phyloP scores from a whole-genome alignment of 30 jellyfish, hydroid and myxozoan species.

The Mastigias papua region DNA sequence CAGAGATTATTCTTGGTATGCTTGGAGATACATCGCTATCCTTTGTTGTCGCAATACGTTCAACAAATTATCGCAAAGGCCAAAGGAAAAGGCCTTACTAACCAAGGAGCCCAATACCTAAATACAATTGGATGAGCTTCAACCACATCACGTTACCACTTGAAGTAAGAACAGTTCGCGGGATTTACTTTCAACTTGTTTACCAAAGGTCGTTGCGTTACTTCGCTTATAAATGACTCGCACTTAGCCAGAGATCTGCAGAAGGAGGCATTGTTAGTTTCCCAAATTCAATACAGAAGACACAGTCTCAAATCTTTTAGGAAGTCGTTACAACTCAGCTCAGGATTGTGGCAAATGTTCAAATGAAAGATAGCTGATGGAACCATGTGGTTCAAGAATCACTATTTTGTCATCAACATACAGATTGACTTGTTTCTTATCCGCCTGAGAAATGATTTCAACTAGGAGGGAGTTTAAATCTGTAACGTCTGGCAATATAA shows the following conservation, averaged over 20 bases:
- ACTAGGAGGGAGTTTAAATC: background rate
- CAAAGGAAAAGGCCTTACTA: constrained; percentile 5
- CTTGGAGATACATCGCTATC: constrained; percentile 50
- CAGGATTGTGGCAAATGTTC: background rate
- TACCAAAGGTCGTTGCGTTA: background rate
- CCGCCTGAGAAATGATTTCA: background rate
- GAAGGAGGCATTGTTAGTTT: background rate
- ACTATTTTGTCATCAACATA: background rate
- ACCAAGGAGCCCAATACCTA: background rate
- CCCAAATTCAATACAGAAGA: background rate
- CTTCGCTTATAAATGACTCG: background rate
- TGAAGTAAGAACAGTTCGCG: background rate
- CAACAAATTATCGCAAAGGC: constrained; percentile 23
- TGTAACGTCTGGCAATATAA: background rate
- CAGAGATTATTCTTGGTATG: constrained; percentile 66
- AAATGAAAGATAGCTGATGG: background rate
- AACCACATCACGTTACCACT: background rate
- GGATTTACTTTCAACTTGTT: background rate
- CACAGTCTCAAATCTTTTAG: background rate
- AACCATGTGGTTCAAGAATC: background rate
- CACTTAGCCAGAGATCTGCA: background rate
- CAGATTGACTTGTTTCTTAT: background rate
- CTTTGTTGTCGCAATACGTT: constrained; percentile 35
- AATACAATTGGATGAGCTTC: background rate
- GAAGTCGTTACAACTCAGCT: background rate